These are phyloP conservation scores for Phyllotis vaccarum DNA, from an alignment of 2,797 vertebrate genomes.

Conservation along the genomic window DNA sequence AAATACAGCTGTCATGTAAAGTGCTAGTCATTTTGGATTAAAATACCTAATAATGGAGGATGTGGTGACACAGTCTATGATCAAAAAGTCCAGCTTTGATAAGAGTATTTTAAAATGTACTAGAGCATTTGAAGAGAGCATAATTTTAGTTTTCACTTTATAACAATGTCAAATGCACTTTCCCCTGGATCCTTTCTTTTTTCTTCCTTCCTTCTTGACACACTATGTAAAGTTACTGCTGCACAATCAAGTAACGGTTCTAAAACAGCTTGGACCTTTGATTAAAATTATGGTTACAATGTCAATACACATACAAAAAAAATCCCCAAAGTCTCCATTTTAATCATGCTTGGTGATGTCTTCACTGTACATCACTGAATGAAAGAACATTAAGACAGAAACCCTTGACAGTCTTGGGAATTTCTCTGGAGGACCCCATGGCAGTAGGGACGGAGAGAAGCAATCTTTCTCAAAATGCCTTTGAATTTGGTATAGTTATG, in stretches of 20 bases:
- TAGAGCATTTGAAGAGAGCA: slow-evolving; percentile 68
- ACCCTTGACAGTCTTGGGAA: slow-evolving; percentile 49
- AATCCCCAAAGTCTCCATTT: background rate
- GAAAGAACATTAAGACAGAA: slow-evolving; percentile 59
- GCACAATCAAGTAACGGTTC: slow-evolving; percentile 44
- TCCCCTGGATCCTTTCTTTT: background rate
- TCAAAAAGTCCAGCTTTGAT: slow-evolving; percentile 64
- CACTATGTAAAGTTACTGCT: slow-evolving; percentile 52
- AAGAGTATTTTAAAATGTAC: slow-evolving; percentile 57
- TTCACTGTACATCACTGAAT: slow-evolving; percentile 42
- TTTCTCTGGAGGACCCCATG: slow-evolving; percentile 22
- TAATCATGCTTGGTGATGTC: slow-evolving; percentile 65
- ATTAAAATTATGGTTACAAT: slow-evolving; percentile 38
- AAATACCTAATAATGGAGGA: slow-evolving; percentile 62
- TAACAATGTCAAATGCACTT: slow-evolving; percentile 47
- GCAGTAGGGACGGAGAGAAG: background rate
- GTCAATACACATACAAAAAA: background rate
- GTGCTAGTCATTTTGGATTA: slow-evolving; percentile 60
- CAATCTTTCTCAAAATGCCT: slow-evolving; percentile 56
- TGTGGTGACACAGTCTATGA: background rate
- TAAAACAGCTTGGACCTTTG: slow-evolving; percentile 59
- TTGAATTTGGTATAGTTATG: slow-evolving; percentile 44
- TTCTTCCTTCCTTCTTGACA: background rate
- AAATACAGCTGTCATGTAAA: slow-evolving; percentile 54
- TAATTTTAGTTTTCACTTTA: slow-evolving; percentile 58